These are phyloP conservation scores for Illadopsis cleaveri DNA, from an alignment of 2,113 vertebrate species.

Conservation along the genomic window DNA sequence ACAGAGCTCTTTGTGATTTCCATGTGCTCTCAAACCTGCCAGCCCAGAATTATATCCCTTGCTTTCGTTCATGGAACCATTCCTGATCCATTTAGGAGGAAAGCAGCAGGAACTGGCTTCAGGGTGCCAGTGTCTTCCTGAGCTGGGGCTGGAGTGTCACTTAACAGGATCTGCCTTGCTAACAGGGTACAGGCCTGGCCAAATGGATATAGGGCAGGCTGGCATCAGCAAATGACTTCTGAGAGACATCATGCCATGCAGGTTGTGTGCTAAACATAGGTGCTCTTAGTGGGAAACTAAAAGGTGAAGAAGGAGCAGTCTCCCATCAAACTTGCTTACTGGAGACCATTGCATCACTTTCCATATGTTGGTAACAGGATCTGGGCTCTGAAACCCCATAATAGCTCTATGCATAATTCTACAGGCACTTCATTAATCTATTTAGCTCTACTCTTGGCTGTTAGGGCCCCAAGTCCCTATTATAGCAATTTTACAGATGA, in stretches of 20 bases:
- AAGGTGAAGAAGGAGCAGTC: neutral
- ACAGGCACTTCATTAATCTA: constrained; percentile 22
- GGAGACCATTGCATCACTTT: neutral
- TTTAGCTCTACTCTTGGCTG: constrained; percentile 25
- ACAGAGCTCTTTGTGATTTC: neutral
- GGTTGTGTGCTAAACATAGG: neutral
- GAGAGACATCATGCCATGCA: neutral
- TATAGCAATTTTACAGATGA: constrained; percentile 48
- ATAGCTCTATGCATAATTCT: neutral
- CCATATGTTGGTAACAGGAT: neutral
- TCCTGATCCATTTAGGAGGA: neutral
- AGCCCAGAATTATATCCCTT: neutral
- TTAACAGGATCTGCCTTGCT: neutral
- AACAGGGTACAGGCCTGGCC: neutral
- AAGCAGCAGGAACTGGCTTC: neutral
- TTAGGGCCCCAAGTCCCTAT: neutral
- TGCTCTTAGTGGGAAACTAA: neutral
- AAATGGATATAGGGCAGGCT: neutral
- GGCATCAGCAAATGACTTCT: neutral
- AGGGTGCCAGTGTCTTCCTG: neutral
- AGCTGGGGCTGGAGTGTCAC: neutral
- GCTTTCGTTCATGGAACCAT: neutral
- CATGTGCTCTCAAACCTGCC: neutral
- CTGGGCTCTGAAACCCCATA: neutral
- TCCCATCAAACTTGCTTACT: neutral